Percentiles rank a stretch among this genome's conserved stretches.
Conservation (phyloP, 2,888 invertebrate species). For the Lomographa bimaculata region DNA sequence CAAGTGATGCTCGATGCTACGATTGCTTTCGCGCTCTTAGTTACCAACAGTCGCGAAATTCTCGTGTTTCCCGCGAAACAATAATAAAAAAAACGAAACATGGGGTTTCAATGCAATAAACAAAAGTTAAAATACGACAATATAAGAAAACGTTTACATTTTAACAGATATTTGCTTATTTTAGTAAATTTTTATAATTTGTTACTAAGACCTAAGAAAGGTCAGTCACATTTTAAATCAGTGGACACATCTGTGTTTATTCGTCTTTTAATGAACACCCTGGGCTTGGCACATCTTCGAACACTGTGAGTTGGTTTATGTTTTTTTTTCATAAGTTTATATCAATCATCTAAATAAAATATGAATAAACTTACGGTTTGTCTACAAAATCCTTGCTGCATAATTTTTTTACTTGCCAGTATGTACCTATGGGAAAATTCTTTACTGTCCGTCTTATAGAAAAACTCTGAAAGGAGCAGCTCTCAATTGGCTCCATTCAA, state of each 20-base stretch:
- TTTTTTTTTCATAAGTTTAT: no score
- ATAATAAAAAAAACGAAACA: conserved; percentile 3
- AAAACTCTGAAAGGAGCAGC: no score
- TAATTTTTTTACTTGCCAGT: no score
- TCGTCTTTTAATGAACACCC: background rate
- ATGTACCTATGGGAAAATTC: no score
- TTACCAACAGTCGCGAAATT: background rate
- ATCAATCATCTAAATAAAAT: no score
- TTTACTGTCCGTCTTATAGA: no score
- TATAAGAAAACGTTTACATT: conserved; percentile 7
- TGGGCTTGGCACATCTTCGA: no score
- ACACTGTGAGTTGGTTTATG: no score
- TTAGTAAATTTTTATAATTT: conserved; percentile 1
- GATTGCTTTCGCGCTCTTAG: conserved; percentile 2
- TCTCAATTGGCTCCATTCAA: no score
- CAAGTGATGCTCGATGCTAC: background rate
- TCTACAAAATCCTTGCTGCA: no score
- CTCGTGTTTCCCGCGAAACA: no score
- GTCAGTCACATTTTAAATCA: background rate
- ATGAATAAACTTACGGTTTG: no score
- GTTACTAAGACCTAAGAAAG: background rate
- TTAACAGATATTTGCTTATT: background rate
- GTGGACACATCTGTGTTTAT: background rate
- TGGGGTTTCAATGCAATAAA: conserved; percentile 33
- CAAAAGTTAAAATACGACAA: conserved; percentile 17